Evolutionary conservation across 2,797 vertebrate genomes (phyloP), one percentile per base, ranked within the genome.

Genomic region (Chaetodon trifasciatus): DNA sequence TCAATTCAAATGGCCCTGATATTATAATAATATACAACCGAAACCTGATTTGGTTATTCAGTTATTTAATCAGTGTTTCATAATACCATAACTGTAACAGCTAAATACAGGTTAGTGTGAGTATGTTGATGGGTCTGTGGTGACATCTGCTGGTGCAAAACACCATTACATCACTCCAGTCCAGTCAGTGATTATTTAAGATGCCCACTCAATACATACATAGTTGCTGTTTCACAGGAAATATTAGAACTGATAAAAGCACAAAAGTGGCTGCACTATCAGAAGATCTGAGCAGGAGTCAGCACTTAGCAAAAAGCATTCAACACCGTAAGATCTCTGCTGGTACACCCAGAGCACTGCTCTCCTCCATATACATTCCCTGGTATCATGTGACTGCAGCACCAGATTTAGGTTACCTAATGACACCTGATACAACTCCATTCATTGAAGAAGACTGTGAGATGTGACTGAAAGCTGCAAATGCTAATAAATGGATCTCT

Each of bases 61-160:
- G 21, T 16, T 57, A 3, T 40, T n/a, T 8, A 12, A 21, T 39
- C 9, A 16, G 19, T 35, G 4, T 24, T 62, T 23, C 23, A 40
- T 8, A 35, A 12, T 15, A n/a, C 28, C 28, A 32, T 32, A 4
- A 32, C 28, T 32, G 28, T 32, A 32, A 32, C 3, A 32, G 28
- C 28, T 32, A 32, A 8, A 23, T 35, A 50, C 42, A 53, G 53
- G 15, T 55, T 19, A 7, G 12, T 37, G 60, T 49, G 47, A 32
- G 28, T 21, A 3, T 15, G 15, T 49, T 24, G 8, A 55, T 56
- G 16, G 52, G 72, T 58, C 40, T 66, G 56, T 65, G 37, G 40
- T 81, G 87, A 87, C 60, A 79, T 91, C 93, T 93, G 76, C 82
- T 90, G 93, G 84, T 76, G 49, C 1, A 47, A 63, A 61, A 12